Conservation (phyloP, 2,113 vertebrate genomes). For the Terrapene triunguis region DNA sequence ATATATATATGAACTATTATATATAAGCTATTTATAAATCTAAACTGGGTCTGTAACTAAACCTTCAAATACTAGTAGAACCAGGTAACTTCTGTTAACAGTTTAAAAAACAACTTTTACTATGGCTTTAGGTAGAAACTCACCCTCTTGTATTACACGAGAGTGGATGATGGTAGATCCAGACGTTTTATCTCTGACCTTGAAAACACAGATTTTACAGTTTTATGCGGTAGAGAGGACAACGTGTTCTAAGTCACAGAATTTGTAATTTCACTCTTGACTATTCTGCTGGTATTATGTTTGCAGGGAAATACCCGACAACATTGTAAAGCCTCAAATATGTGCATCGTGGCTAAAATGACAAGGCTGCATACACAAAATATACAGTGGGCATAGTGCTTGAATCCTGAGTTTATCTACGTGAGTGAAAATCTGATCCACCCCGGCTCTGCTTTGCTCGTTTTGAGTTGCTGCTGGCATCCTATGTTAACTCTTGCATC, state of each 20-base stretch:
- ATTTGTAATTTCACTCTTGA: not conserved
- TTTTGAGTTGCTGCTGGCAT: not conserved
- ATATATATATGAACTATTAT: not conserved
- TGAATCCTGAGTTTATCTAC: not conserved
- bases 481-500: not conserved
- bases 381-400: not conserved
- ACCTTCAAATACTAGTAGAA: not conserved
- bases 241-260: not conserved
- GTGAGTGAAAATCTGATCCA: not conserved
- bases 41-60: not conserved
- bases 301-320: not conserved
- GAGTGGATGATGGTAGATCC: not conserved
- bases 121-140: not conserved
- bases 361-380: not conserved
- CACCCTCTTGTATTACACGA: not conserved
- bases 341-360: not conserved
- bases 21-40: not conserved
- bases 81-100: not conserved
- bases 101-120: not conserved
- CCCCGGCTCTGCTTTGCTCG: not conserved
- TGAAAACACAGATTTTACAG: not conserved
- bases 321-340: not conserved
- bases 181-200: not conserved
- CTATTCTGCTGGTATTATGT: not conserved
- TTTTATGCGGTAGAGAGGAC: not conserved